Evolutionary conservation across 2,113 vertebrate species (phyloP), one percentile per base, ranked within the genome.

Genomic region (Prunella himalayana): DNA sequence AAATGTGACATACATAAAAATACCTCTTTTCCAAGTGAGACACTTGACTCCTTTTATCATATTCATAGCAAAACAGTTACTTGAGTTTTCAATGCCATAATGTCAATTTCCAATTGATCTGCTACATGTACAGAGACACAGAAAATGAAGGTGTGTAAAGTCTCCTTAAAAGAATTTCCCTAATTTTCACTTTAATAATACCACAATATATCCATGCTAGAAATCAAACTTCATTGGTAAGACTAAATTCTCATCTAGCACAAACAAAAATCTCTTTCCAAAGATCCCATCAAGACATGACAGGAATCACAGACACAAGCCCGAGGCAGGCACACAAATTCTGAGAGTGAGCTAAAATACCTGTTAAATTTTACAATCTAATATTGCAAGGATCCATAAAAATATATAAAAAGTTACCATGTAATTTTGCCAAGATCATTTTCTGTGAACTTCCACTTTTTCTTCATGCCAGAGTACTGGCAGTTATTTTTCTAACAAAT

Each of bases 181-280:
- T 59, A 23, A 50, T 66, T 82, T 54, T 59, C 33, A 66, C 57
- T 79, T 27, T 63, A 78, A 86, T 56, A 50, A 28, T 18, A 18
- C 6, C 2, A 3, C 24, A 41, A 33, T 73, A 49, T 5, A 72
- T 5, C 54, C 16, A 54, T 0, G 2, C 4, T 28, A 77, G 23
- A 59, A 80, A 86, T 66, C 33, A 41, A 64, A 92, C 33, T 51
- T 31, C 37, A 28, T 31, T 31, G 4, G 8, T 64, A 39, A 68
- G 33, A 39, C 18, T 0, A 59, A 66, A 75, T 79, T 28, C 31
- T 63, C 37, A 42, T 6, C 37, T 61, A 81, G 33, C 25, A 54
- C 15, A 78, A 86, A 66, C 4, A 81, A 86, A 65, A 77, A 63
- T 10, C 6, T 63, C 65, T 51, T 66, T 54, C 35, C 56, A 45